Percentiles rank a stretch among this genome's conserved stretches.
Evolutionary conservation across 2,113 vertebrate species (phyloP).

Genomic region (Microcebus griseorufus): DNA sequence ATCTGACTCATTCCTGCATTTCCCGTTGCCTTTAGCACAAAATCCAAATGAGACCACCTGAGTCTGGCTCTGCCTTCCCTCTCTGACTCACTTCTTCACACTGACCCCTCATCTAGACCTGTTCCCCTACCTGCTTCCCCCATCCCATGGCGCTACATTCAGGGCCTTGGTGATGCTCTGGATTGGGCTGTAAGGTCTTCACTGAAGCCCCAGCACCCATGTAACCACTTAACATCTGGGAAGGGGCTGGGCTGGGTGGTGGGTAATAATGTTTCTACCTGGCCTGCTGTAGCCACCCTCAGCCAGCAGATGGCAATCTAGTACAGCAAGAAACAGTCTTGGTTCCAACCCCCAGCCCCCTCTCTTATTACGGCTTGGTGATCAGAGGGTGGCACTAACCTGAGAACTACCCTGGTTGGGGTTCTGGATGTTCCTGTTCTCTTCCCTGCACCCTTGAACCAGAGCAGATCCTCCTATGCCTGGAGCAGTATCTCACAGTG

Average conservation of each 20-base stretch:
- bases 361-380: neutral
- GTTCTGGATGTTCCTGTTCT: neutral
- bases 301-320: conserved; percentile 74
- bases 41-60: neutral
- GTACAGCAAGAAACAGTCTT: conserved; percentile 29
- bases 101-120: neutral
- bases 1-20: neutral
- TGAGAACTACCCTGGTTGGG: neutral
- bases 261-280: neutral
- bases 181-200: neutral
- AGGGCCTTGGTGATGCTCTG: neutral
- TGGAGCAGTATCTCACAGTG: neutral
- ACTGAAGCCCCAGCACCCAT: accelerated
- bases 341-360: neutral
- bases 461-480: neutral
- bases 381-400: neutral
- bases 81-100: neutral
- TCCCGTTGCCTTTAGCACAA: neutral
- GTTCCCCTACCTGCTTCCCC: neutral
- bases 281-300: neutral
- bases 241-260: neutral
- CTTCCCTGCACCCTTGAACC: neutral
- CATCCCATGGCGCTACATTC: neutral
- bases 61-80: neutral
- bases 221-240: neutral